phyloP scores from a whole-genome alignment of 2,113 vertebrate species.

The Microtus oregoni region DNA sequence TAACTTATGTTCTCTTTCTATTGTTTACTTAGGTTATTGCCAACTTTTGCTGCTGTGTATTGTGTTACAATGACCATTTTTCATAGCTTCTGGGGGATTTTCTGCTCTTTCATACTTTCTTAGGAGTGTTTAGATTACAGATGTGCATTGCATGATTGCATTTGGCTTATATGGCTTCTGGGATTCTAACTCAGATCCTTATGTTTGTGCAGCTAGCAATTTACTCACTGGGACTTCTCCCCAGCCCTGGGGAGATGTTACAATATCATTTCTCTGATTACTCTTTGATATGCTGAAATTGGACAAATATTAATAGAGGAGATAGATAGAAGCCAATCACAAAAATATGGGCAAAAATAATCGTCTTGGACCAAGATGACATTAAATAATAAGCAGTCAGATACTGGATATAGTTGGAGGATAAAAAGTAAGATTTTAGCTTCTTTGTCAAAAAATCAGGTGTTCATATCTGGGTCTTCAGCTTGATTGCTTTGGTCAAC shows the following conservation, averaged over 20 bases:
- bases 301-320: not conserved
- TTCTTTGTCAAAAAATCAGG: too few relatives aligned
- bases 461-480: too few relatives aligned
- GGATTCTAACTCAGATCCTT: not conserved
- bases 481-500: too few relatives aligned
- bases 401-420: not conserved
- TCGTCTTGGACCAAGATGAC: not conserved
- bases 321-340: not conserved
- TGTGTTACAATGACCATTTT: not conserved
- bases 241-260: not conserved
- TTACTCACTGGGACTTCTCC: too few relatives aligned
- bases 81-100: not conserved
- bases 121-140: not conserved
- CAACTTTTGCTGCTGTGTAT: not conserved
- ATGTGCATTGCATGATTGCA: too few relatives aligned
- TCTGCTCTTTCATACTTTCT: not conserved
- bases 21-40: not conserved
- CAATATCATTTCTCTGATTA: not conserved
- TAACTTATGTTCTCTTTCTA: not conserved
- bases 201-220: not conserved
- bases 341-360: not conserved
- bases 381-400: not conserved
- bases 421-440: not conserved
- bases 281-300: not conserved
- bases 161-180: not conserved